Base-by-base conservation (phyloP, 30 jellyfish, hydroid and myxozoan species). In the Aurelia aurita region DNA sequence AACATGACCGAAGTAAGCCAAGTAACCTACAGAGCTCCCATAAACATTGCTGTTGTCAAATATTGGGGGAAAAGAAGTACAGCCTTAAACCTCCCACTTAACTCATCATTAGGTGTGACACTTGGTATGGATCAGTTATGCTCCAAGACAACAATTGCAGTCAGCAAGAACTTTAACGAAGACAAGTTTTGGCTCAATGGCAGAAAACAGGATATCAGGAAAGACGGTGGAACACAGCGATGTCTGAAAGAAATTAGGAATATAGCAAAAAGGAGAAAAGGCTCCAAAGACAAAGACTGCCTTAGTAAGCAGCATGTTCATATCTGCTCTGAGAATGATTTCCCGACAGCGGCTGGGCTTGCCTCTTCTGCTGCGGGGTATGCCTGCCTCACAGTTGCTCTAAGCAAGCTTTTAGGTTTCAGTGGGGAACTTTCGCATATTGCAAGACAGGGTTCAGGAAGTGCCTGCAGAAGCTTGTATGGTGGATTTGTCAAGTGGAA, bases 341-440 rank as follows among this genome's bases (percentile, higher is more conserved):
- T 95, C 87, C 99, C 99, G 26, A 90, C 98, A 20, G 98, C 98
- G 39, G 98, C 99, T 39, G 99, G 99, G 5, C 72, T 95, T 45
- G 99, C 99, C 15, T 95, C 99, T 9, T 90, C 98, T 4, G 99
- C 99, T 3, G 89, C 99, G 6, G 99, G 99, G 11, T 95, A 79
- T 82, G 98, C 98, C 3, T 87, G 97, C 25, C 77, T 95, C 10
- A 77, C 88, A 34, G 88, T 79, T 3, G 85, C 80, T 18, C 57
- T 82, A 58, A 86, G 97, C 19, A 80, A 72, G 72, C 84, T 92
- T 3, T 82, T 58, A 23, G 95, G 85, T 35, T 51, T 66, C 10
- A 45, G 49, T 8, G 35, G 62, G 15, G 92, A 92, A 23, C 87
- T 86, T 11, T 83, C 97, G 1, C 73, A 58, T 49, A 62, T 92